Evolutionary conservation across 2,113 vertebrate species (phyloP), one percentile per base, ranked within the genome.

Genomic region (Perccottus glenii): DNA sequence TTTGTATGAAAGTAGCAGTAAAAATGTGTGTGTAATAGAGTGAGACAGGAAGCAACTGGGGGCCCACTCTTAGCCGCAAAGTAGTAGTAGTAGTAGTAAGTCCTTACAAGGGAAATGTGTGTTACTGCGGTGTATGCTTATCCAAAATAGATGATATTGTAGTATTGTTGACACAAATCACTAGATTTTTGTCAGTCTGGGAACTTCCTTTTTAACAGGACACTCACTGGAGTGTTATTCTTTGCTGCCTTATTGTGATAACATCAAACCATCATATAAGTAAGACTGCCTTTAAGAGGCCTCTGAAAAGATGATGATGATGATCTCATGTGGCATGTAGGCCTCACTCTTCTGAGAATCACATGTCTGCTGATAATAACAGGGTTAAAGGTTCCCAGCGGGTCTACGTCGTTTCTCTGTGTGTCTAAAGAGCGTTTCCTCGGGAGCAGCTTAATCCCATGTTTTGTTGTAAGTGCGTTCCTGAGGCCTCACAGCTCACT

Each of bases 31-130:
- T 48, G 16, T 59, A 44, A 44, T 47, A 7, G 52, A 67, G 44
- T 42, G 40, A 75, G 51, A 71, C 81, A 87, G 88, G 85, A 88
- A 88, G 59, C 52, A 77, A n/a, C 56, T 7, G 51, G 73, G 73
- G 71, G 52, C 73, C 85, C 78, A 70, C 59, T 80, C 36, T 66
- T 40, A 33, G 45, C 78, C 67, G 8, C 86, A 88, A 71, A 78
- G 75, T 73, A 73, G 68, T 71, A 65, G 64, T 52, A 44, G 53
- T 67, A 50, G 5, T 36, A n/a, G 46, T 10, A 27, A 11, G 35
- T 35, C 6, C 3, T 33, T 36, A 53, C 32, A 35, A 1, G 16
- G 44, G 35, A 62, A 40, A 15, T 15, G 9, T 32, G 52, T 70
- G 7, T 19, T 4, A 27, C 5, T 3, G 56, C 38, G 16, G 11